Percentiles rank a stretch among this genome's conserved stretches.
phyloP scores from a whole-genome alignment of 2,888 invertebrate species.

The Phytoseiulus persimilis region DNA sequence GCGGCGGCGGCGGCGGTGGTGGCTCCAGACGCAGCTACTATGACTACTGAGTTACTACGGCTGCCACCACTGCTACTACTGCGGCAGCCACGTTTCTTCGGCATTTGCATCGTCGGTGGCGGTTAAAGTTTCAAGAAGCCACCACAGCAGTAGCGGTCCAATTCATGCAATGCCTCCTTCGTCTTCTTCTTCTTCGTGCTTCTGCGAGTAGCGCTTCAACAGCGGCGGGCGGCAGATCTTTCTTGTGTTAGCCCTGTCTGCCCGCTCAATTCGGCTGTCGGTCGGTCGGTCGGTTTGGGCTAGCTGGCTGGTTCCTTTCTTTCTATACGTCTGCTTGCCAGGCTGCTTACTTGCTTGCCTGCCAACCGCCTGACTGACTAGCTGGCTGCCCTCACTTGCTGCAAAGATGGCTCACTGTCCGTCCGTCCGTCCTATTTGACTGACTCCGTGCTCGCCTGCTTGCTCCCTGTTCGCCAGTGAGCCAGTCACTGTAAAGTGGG shows the following conservation, averaged over 20 bases:
- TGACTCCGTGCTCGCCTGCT: not conserved
- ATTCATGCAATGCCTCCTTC: not conserved
- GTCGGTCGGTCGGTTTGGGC: not conserved
- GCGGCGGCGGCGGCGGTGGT: not conserved
- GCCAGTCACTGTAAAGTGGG: not conserved
- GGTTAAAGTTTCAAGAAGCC: not conserved
- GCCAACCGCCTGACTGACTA: not conserved
- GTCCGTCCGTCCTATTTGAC: not conserved
- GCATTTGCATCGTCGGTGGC: not conserved
- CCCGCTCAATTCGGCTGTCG: not conserved
- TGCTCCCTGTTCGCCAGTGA: not conserved
- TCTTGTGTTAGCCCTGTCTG: not conserved
- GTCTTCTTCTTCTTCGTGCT: not conserved
- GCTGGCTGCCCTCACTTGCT: not conserved
- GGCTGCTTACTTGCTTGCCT: not conserved
- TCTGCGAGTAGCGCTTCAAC: not conserved
- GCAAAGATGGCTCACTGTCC: not conserved
- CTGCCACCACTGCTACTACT: not conserved
- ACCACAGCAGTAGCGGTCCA: not conserved
- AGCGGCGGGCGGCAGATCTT: not conserved
- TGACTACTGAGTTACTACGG: not conserved
- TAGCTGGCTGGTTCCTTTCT: not conserved
- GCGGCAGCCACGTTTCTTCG: not conserved
- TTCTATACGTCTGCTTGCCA: not conserved
- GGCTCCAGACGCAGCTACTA: no score